Percentiles rank a stretch among this genome's conserved stretches.
Conservation (phyloP, 2,113 vertebrate genomes). For the Calcarius ornatus region DNA sequence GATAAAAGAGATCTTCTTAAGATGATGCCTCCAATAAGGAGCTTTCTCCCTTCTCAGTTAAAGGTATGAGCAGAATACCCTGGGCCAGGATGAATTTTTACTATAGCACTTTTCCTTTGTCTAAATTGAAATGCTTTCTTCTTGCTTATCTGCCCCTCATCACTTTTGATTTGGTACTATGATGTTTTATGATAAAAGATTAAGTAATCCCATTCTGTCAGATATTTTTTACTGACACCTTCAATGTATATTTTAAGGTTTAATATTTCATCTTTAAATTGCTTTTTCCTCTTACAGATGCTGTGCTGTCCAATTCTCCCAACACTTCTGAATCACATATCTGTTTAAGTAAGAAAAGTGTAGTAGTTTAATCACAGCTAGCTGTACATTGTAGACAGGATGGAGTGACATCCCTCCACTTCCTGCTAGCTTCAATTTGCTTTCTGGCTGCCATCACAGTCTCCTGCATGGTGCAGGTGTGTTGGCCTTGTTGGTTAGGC, state of each 20-base stretch:
- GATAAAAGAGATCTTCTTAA: not conserved
- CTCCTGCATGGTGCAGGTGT: not conserved
- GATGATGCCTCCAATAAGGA: not conserved
- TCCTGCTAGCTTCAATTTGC: not conserved
- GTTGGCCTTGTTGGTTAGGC: not conserved
- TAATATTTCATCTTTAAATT: not conserved
- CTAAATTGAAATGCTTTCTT: not conserved
- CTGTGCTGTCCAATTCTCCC: not conserved
- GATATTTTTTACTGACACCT: not conserved
- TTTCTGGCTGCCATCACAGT: not conserved
- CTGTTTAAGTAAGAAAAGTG: not conserved
- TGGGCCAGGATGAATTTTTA: not conserved
- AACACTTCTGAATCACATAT: not conserved
- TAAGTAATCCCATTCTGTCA: not conserved
- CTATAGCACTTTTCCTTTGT: not conserved
- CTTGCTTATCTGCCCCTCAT: not conserved
- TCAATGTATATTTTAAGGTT: not conserved
- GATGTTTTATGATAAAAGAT: not conserved
- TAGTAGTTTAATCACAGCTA: not conserved
- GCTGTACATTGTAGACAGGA: not conserved
- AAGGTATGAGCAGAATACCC: not conserved
- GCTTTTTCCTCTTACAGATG: not conserved
- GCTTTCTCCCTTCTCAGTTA: not conserved
- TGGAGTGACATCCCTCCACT: not conserved
- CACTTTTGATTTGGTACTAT: not conserved